A percentile compares a stretch with the other conserved stretches of the same genome.
Conservation (phyloP, 1,140 invertebrate genomes). For the Drosophila watanabei region DNA sequence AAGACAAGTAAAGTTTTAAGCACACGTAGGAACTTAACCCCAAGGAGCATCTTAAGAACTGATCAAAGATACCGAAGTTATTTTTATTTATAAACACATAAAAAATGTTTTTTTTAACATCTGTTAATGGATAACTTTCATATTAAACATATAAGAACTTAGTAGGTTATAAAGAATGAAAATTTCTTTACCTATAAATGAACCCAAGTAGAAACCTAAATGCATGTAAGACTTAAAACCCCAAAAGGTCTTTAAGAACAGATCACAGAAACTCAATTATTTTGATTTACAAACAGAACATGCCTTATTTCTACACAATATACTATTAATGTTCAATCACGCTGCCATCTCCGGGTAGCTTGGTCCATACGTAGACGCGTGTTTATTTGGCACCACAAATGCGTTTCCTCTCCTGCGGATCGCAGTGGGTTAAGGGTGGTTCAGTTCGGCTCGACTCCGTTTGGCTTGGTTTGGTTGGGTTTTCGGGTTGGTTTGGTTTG, state of each 20-base stretch:
- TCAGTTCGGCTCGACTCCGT: constrained; percentile 25
- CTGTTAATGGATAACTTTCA: no score
- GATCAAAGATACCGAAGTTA: no score
- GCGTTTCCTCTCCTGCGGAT: constrained; percentile 66
- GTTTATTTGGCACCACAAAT: constrained; percentile 82
- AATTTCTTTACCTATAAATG: background rate
- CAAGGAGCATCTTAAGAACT: no score
- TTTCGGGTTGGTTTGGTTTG: constrained; percentile 36
- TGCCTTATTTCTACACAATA: background rate
- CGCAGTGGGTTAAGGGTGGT: constrained; percentile 28
- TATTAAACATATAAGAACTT: background rate
- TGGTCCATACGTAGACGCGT: constrained; percentile 46
- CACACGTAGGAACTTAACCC: no score
- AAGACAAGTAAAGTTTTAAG: no score
- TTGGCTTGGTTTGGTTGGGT: constrained; percentile 24
- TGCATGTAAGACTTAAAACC: no score
- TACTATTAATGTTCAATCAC: constrained; percentile 11
- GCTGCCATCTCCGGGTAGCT: constrained; percentile 14
- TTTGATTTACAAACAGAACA: background rate
- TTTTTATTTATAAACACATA: no score
- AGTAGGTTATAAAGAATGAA: background rate
- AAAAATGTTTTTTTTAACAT: no score
- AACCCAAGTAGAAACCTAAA: no score
- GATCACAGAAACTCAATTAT: background rate
- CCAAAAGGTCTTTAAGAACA: background rate